Evolutionary conservation across 1,140 invertebrate genomes (phyloP).

Genomic region (Zaprionus kolodkinae): DNA sequence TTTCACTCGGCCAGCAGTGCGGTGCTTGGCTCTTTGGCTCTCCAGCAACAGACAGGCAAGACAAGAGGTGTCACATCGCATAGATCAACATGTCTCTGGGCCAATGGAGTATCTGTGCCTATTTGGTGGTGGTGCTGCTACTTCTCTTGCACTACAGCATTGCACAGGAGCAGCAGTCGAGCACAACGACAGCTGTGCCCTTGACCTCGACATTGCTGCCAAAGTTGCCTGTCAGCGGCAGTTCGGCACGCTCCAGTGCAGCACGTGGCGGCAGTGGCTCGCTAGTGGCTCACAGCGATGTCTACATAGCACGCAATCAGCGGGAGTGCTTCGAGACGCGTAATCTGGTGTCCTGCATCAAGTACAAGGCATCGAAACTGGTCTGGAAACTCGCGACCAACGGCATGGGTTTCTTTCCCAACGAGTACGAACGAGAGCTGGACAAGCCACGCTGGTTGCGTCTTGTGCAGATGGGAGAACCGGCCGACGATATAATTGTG

Average conservation of each 20-base stretch:
- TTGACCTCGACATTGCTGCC: neutral
- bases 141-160: conserved; percentile 52
- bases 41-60: neutral
- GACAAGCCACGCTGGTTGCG: conserved; percentile 59
- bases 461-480: conserved; percentile 73
- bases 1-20: conserved; percentile 62
- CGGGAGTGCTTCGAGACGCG: conserved; percentile 73
- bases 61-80: neutral
- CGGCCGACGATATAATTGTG: conserved; percentile 66
- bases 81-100: conserved; percentile 25
- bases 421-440: conserved; percentile 67
- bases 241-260: conserved; percentile 2
- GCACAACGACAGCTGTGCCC: neutral
- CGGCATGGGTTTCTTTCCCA: conserved; percentile 76
- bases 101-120: conserved; percentile 41
- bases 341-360: conserved; percentile 78
- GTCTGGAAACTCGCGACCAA: conserved; percentile 81
- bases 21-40: conserved; percentile 38
- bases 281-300: conserved; percentile 51
- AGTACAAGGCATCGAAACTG: conserved; percentile 75
- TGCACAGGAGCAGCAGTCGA: conserved; percentile 22
- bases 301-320: conserved; percentile 71
- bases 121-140: conserved; percentile 55
- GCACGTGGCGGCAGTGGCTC: conserved; percentile 32
- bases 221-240: neutral